Percentiles rank a stretch among this genome's conserved stretches.
Evolutionary conservation across 2,888 invertebrate genomes (phyloP).

Genomic region (Harpalus rubripes): DNA sequence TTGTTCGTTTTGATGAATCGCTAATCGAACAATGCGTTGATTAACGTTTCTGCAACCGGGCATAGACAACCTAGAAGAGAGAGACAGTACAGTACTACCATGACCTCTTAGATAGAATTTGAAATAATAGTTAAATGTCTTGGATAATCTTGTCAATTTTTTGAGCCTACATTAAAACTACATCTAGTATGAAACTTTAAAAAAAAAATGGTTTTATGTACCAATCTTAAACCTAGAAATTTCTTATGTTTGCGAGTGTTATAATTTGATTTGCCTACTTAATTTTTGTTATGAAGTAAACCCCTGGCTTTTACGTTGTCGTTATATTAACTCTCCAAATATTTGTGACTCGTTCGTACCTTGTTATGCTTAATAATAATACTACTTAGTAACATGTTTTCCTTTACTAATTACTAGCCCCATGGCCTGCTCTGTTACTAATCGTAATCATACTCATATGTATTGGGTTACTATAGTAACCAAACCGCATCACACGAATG

Average conservation of each 20-base stretch:
- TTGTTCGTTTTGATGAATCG: too few relatives aligned
- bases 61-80: too few relatives aligned
- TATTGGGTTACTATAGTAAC: constrained; percentile 50
- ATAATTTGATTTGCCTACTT: constrained; percentile 8
- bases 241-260: not conserved
- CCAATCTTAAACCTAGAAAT: too few relatives aligned
- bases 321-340: constrained; percentile 15
- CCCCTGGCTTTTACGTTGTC: constrained; percentile 10
- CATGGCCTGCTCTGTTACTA: constrained; percentile 60
- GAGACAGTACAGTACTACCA: too few relatives aligned
- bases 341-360: constrained; percentile 20
- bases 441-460: constrained; percentile 55
- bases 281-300: constrained; percentile 21
- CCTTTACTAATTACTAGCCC: constrained; percentile 49
- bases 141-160: too few relatives aligned
- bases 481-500: constrained; percentile 47
- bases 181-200: too few relatives aligned
- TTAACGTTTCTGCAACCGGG: too few relatives aligned
- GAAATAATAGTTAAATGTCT: too few relatives aligned
- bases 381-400: constrained; percentile 44
- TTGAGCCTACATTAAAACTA: too few relatives aligned
- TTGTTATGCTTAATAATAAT: constrained; percentile 51
- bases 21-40: too few relatives aligned
- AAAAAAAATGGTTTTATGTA: too few relatives aligned
- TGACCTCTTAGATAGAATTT: too few relatives aligned